Evolutionary conservation across 92 coral and sea anemone species (phyloP).

Genomic region (Zoanthus solanderi): DNA sequence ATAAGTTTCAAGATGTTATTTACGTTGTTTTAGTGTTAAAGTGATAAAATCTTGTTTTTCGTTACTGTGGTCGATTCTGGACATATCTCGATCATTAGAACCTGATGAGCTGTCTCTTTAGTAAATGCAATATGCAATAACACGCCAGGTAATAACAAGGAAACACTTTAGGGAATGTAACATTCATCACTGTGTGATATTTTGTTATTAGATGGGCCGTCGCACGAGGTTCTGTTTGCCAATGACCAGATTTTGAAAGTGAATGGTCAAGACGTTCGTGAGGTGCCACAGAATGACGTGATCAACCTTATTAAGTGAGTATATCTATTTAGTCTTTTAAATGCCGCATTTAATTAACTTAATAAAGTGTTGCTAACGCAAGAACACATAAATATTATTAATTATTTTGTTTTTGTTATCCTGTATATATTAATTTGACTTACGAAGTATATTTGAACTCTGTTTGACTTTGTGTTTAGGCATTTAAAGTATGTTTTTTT

Average conservation of each 20-base stretch:
- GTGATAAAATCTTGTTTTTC: too few species aligned
- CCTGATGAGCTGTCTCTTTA: too few species aligned
- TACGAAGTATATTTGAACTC: background rate
- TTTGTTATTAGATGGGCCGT: constrained; percentile 82
- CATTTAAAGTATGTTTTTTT: too few species aligned
- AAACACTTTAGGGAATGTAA: too few species aligned
- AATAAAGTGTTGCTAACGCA: background rate
- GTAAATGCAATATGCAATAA: too few species aligned
- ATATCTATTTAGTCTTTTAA: too few species aligned
- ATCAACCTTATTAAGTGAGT: constrained; percentile 93
- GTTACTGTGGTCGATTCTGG: too few species aligned
- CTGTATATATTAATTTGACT: background rate
- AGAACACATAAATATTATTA: background rate
- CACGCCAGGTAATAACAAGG: too few species aligned
- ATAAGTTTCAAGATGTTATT: too few species aligned
- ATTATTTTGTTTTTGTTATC: background rate
- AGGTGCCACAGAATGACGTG: constrained; percentile 84
- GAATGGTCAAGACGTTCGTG: constrained; percentile 86
- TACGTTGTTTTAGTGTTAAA: too few species aligned
- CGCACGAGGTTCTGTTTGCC: constrained; percentile 82
- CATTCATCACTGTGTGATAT: background rate
- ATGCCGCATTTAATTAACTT: too few species aligned
- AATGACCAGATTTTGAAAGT: constrained; percentile 94
- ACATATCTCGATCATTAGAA: too few species aligned
- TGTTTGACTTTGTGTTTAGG: background rate